These are phyloP conservation scores for Drosophila sproati DNA, from an alignment of 1,140 invertebrate genomes.

Conservation along the genomic window DNA sequence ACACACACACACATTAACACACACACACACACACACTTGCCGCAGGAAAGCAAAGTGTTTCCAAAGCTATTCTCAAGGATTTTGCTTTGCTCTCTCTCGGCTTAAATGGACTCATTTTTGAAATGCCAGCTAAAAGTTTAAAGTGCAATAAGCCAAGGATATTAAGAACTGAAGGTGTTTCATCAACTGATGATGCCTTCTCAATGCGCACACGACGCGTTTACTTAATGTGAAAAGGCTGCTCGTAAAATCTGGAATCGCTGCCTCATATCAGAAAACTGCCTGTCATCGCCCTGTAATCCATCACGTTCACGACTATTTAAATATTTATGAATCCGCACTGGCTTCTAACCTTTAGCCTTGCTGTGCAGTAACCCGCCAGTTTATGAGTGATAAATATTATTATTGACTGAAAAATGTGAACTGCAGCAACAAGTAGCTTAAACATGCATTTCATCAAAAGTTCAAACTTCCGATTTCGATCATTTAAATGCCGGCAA, in stretches of 20 bases:
- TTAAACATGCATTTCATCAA: conserved; percentile 10
- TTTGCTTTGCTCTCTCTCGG: conserved; percentile 1
- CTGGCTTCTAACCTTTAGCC: conserved; percentile 37
- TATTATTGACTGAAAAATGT: conserved; percentile 26
- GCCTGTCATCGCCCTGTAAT: conserved; percentile 52
- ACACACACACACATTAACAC: conserved; percentile 1
- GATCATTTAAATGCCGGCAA: background rate
- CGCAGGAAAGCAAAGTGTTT: conserved; percentile 5
- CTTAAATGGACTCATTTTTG: conserved; percentile 18
- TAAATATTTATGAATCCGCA: conserved; percentile 47
- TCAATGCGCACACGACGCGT: conserved; percentile 29
- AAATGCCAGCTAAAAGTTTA: conserved; percentile 19
- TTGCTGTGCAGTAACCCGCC: background rate
- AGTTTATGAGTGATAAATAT: conserved; percentile 32
- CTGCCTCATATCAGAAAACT: conserved; percentile 33
- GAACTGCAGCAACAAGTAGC: conserved; percentile 28
- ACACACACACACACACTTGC: background rate
- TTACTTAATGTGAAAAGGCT: conserved; percentile 40
- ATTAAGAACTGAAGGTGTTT: conserved; percentile 12
- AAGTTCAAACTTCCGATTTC: background rate
- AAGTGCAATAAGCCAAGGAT: conserved; percentile 28
- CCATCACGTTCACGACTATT: conserved; percentile 76
- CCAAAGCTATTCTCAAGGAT: conserved; percentile 20
- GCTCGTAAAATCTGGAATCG: conserved; percentile 24
- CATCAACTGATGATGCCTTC: conserved; percentile 7